A percentile compares a stretch with the other conserved stretches of the same genome.
These are phyloP conservation scores for Chiloscyllium plagiosum DNA, from an alignment of 2,113 vertebrate genomes.

Conservation along the genomic window DNA sequence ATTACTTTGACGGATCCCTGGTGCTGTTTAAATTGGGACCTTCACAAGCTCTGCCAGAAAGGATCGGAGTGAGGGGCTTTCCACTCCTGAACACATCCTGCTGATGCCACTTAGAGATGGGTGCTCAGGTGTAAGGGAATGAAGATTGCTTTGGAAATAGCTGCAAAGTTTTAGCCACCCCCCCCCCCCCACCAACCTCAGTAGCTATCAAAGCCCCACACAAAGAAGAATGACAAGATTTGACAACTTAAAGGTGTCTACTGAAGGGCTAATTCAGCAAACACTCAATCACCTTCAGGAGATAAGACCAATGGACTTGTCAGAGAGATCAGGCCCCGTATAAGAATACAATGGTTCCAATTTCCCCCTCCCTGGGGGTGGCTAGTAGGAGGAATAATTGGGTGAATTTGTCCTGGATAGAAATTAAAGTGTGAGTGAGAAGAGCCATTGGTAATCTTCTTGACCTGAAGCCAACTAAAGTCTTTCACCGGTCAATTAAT, in stretches of 20 bases:
- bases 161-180: background rate
- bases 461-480: too few relatives aligned
- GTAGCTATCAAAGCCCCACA: background rate
- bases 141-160: background rate
- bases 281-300: background rate
- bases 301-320: background rate
- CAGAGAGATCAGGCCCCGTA: background rate
- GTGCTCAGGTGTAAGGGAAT: background rate
- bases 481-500: too few relatives aligned
- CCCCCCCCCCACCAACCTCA: too few relatives aligned
- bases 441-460: too few relatives aligned
- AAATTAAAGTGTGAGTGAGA: too few relatives aligned
- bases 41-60: background rate
- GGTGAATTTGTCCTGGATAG: too few relatives aligned
- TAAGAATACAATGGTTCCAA: background rate
- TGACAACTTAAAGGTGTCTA: background rate
- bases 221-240: background rate
- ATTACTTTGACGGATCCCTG: background rate
- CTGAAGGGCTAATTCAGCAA: background rate
- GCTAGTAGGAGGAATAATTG: too few relatives aligned
- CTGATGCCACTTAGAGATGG: background rate
- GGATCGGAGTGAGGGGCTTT: background rate
- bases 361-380: too few relatives aligned
- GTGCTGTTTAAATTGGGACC: background rate
- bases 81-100: background rate